Base-by-base conservation (phyloP, 1,140 invertebrate species). In the Listronotus bonariensis region DNA sequence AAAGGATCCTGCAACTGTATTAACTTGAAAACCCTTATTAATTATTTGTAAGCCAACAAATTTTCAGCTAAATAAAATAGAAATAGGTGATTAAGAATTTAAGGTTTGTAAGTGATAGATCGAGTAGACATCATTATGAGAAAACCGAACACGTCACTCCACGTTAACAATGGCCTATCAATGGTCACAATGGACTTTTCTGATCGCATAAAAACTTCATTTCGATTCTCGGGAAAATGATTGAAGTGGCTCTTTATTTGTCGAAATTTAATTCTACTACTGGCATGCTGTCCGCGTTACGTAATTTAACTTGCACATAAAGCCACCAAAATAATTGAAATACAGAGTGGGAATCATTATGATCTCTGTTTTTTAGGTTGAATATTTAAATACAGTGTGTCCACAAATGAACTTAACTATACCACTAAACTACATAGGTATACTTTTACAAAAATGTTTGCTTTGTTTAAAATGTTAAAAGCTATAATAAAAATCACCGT, bases 81-180 rank as follows among this genome's bases (percentile, higher is more conserved):
- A 69, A 66, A 54, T 62, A 58, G 57, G 59, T 61, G 63, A 67
- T 72, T 72, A 72, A 72, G 53, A 65, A 72, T 72, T 72, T 64
- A 72, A 60, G 43, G 57, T 18, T 48, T 32, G 67, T 71, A 69
- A 71, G 69, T 71, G 69, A 65, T 69, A 64, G 65, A 67, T 69
- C 68, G 70, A 60, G 68, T 72, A 62, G 68, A 54, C 59, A 69
- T 69, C 53, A 69, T 66, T 72, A 60, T 72, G 68, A 65, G 70
- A 48, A 55, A 67, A 67, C 70, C 65, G 64, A 72, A 69, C 61
- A 64, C 66, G 70, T 72, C 70, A 72, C 60, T 67, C 61, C 52
- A 54, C 38, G 48, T 26, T 63, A 63, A 68, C 69, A 56, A 61
- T 71, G 65, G 63, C 53, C 58, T 42, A 55, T 56, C 62, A 56